phyloP scores from a whole-genome alignment of 2,113 vertebrate species.

The Glareola pratincola region DNA sequence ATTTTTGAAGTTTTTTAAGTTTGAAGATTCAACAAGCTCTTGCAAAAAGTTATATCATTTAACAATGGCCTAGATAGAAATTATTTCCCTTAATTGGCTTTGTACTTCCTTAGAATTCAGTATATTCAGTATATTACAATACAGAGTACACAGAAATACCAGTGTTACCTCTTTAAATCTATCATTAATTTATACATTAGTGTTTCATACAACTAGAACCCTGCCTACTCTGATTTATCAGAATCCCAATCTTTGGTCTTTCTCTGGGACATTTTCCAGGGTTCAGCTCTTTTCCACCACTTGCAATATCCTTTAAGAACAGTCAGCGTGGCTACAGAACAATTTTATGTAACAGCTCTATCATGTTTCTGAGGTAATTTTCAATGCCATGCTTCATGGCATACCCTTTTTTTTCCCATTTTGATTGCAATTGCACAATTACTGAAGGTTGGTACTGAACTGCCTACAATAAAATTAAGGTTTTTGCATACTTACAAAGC shows the following conservation, averaged over 20 bases:
- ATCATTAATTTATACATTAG: not conserved
- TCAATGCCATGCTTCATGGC: not conserved
- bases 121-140: not conserved
- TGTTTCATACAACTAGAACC: not conserved
- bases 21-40: not conserved
- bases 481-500: not conserved
- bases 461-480: not conserved
- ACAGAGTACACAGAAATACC: not conserved
- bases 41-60: not conserved
- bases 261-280: not conserved
- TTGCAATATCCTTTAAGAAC: not conserved
- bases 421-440: not conserved
- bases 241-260: not conserved
- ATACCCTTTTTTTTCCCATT: not conserved
- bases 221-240: fast-evolving
- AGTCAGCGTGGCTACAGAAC: not conserved
- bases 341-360: not conserved
- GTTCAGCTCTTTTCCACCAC: not conserved
- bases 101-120: not conserved
- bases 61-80: not conserved
- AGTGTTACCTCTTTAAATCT: not conserved
- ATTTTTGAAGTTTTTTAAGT: not conserved
- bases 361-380: not conserved
- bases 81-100: not conserved
- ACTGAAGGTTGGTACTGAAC: not conserved